Base-by-base conservation (phyloP, 2,797 vertebrate genomes). In the Ceryle rudis region DNA sequence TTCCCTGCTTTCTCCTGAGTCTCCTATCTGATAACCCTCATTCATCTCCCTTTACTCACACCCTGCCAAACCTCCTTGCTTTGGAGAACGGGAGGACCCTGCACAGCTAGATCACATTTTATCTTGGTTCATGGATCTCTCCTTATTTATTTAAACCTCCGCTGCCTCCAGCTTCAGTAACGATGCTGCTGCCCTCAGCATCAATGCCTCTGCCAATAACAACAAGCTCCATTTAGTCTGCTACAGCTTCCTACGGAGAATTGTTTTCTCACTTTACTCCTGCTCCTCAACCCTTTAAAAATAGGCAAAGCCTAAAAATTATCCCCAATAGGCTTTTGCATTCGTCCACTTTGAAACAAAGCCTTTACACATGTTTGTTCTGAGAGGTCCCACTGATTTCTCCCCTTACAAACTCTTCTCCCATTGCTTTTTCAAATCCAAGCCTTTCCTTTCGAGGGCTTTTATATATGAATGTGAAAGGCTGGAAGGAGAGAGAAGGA, bases 131-230 rank as follows among this genome's bases (percentile, higher is more conserved):
- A 20, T 88, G 78, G 37, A 86, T 93, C 44, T 49, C 33, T 84
- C 83, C 83, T 57, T 93, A 72, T 95, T 95, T 89, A 75, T 58
- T 89, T 94, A 79, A 86, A 91, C 75, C 89, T 95, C 86, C 11
- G 18, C 39, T 41, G 31, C 84, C 91, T 97, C 95, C 95, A 94
- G 86, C 69, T 58, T 64, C 42, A 19, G 85, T 14, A 73, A 81
- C 86, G 95, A 95, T 75, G 93, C 96, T 97, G 95, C 96, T 96
- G 91, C 97, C 96, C 96, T 96, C 80, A 93, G 75, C 72, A 94
- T 44, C 41, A 21, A 52, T 8, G 78, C 19, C 72, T 37, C 69
- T 74, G 87, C 91, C 95, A 95, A 80, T 41, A 88, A 71, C 89
- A 91, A 62, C 39, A 94, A 93, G 44, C 79, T 92, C 96, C 81